Conservation (phyloP, 2,888 invertebrate species). For the Drosophila stalkeri region DNA sequence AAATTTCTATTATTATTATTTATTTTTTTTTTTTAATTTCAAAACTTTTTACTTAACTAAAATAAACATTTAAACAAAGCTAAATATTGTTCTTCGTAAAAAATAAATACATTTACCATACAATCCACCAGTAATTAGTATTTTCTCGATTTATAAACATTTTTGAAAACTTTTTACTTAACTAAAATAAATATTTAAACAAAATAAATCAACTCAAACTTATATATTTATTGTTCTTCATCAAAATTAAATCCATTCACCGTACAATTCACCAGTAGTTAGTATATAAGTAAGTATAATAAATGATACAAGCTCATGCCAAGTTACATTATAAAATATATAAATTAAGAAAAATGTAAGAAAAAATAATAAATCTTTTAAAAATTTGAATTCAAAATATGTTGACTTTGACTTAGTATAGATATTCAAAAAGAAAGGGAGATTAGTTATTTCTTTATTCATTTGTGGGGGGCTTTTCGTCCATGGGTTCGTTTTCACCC, state of each 20-base stretch:
- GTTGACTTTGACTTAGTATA: neutral
- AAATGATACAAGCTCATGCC: slow-evolving; percentile 23
- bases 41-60: slow-evolving; percentile 1
- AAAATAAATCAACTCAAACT: neutral
- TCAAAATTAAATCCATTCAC: neutral
- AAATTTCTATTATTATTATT: too few species aligned
- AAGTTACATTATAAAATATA: neutral
- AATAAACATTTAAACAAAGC: neutral
- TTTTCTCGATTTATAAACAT: too few species aligned
- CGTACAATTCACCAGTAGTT: slow-evolving; percentile 27
- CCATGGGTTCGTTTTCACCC: slow-evolving; percentile 1
- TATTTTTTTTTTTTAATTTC: neutral
- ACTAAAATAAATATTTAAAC: slow-evolving; percentile 8
- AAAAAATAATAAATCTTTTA: neutral
- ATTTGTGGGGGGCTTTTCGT: neutral
- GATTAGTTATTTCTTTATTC: neutral
- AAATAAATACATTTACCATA: slow-evolving; percentile 2
- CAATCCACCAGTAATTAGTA: slow-evolving; percentile 10
- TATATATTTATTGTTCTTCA: slow-evolving; percentile 8
- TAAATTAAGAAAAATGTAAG: neutral
- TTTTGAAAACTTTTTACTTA: neutral
- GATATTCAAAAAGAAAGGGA: neutral
- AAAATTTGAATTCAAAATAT: neutral
- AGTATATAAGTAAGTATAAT: slow-evolving; percentile 6
- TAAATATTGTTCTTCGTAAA: slow-evolving; percentile 1